Percentiles rank a stretch among this genome's conserved stretches.
Evolutionary conservation across 2,888 invertebrate species (phyloP).

Genomic region (Abscondita cerata): DNA sequence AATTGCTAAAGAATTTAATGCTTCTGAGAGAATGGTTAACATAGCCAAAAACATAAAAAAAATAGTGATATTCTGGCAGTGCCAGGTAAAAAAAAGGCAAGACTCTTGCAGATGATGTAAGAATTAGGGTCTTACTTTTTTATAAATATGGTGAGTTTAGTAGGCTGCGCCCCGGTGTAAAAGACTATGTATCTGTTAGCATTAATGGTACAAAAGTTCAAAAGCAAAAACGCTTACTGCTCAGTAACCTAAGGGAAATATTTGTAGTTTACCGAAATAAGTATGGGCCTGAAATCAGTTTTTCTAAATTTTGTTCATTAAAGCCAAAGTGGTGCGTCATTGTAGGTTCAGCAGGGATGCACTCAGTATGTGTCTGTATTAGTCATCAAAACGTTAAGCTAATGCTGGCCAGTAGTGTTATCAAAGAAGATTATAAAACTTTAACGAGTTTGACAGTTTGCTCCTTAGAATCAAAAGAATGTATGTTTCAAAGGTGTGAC

Average conservation of each 20-base stretch:
- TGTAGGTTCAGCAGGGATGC: neutral
- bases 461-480: neutral
- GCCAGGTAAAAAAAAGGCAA: neutral
- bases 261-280: neutral
- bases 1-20: neutral
- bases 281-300: neutral
- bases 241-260: neutral
- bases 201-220: too few relatives aligned
- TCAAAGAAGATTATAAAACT: neutral
- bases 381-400: too few relatives aligned
- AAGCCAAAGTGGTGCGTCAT: neutral
- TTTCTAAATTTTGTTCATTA: too few relatives aligned
- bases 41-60: neutral
- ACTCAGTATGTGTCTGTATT: too few relatives aligned
- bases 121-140: neutral
- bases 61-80: neutral
- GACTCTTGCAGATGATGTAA: neutral
- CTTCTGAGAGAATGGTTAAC: neutral
- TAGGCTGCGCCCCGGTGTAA: neutral
- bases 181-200: too few relatives aligned
- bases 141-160: neutral
- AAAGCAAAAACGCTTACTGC: too few relatives aligned
- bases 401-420: too few relatives aligned
- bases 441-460: too few relatives aligned
- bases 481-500: neutral